Evolutionary conservation across 1,140 invertebrate genomes (phyloP), one percentile per base, ranked within the genome.

Genomic region (Apis dorsata): DNA sequence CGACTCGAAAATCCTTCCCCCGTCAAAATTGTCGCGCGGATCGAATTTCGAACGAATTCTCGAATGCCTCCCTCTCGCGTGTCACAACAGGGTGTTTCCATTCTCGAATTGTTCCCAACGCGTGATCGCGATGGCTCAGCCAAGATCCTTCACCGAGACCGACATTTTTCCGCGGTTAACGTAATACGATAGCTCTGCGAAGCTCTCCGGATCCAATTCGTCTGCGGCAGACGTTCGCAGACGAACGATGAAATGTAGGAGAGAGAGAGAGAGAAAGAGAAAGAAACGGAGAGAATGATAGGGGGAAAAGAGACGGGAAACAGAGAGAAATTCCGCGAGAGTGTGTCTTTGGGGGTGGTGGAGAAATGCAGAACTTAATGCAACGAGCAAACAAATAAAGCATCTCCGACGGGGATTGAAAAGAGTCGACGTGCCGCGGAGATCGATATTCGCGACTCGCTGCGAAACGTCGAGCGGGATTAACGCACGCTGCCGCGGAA

Each of bases 151-250:
- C 34, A 44, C 15, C 60, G 62, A 55, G 24, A 19, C 17, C 65
- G 55, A 24, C 44, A 55, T 83, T 88, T 88, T 73, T 76, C 76
- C 73, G 86, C 81, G 84, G 78, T 83, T 78, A 85, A 70, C 82
- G 87, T 81, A 86, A 90, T 68, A 55, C 83, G 81, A 90, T 85
- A 84, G 72, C 65, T 83, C 28, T 44, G 59, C 24, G 19, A n/a
- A 15, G 70, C 82, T 74, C 83, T 34, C 77, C 84, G 81, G 71
- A 89, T 90, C 70, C 85, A 78, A 88, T 90, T 88, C 79, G 70
- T 34, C 34, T 34, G 13, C 51, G 62, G 13, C 66, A 1, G 57
- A 60, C 21, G 44, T 19, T 72, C 49, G 73, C 60, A 19, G 62
- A 19, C 34, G 55, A 62, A 19, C 34, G 55, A 62, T 21, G 68